Evolutionary conservation across 2,888 invertebrate species (phyloP).

Genomic region (Drosophila cognata): DNA sequence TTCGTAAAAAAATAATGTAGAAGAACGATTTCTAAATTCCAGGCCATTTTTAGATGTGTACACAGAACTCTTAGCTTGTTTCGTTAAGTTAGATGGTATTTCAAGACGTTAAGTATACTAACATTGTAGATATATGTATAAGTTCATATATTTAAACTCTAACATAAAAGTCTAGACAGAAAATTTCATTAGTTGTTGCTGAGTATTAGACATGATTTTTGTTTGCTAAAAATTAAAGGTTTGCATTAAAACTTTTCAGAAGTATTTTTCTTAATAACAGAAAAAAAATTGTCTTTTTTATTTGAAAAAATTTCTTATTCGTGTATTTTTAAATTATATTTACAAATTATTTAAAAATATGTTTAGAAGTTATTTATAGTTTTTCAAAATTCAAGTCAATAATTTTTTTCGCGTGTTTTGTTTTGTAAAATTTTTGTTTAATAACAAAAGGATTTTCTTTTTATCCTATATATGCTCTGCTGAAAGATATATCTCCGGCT

Average conservation of each 20-base stretch:
- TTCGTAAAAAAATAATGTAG: too few species aligned
- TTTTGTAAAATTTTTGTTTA: background rate
- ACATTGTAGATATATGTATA: background rate
- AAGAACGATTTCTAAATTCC: background rate
- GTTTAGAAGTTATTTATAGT: background rate
- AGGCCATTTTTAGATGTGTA: accelerated
- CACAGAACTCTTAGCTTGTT: background rate
- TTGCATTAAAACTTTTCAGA: background rate
- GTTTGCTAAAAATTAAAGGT: background rate
- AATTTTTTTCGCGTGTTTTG: background rate
- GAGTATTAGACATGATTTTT: background rate
- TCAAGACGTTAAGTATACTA: background rate
- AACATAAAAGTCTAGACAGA: background rate
- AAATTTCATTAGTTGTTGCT: background rate
- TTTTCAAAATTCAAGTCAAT: background rate
- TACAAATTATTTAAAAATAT: background rate
- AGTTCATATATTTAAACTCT: background rate
- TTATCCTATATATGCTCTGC: background rate
- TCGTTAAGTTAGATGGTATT: background rate
- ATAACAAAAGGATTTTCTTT: background rate
- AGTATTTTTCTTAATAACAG: background rate
- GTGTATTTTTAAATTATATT: background rate
- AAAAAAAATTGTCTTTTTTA: background rate
- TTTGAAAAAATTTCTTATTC: background rate
- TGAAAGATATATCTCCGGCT: background rate